Evolutionary conservation across 1,140 invertebrate species (phyloP), one percentile per base, ranked within the genome.

Genomic region (Drosophila orena): DNA sequence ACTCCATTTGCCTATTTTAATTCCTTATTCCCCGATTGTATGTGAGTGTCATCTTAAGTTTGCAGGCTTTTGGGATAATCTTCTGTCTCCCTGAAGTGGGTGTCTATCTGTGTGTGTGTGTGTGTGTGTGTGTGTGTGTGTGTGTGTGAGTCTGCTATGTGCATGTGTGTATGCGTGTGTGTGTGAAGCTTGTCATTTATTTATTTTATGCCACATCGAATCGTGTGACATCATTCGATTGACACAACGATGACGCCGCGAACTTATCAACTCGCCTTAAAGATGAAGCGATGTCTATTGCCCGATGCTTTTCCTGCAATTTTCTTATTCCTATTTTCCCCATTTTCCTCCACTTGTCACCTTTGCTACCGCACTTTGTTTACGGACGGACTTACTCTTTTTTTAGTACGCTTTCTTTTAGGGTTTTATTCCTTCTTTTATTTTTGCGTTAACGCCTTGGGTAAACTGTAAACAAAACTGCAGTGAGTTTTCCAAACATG

Each of bases 151-250:
- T 14, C 14, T 20, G 20, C 2, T 10, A 17, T 34, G n/a, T 42
- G 40, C n/a, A 42, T 35, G 62, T 44, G 60, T 30, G 12, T 58
- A n/a, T n/a, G n/a, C n/a, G n/a, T n/a, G 4, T 52, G 34, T 62
- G 79, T 73, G 40, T 52, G 27, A 27, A 27, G 47, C 47, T 14
- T 38, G 57, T 76, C 72, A 61, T 70, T 75, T 83, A 70, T 83
- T 70, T 79, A 60, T 76, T 50, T 70, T 71, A 66, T 59, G 70
- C 35, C 56, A 38, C 74, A 73, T 62, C 55, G 59, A 73, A 56
- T 62, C 60, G 40, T 61, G 59, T 85, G 81, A 84, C 77, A 84
- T 84, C 81, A 84, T 72, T 72, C 68, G 69, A 84, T 80, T 85
- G 77, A 42, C 70, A 66, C 57, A 53, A 77, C 46, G 76, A 66